Conservation (phyloP, 1,140 invertebrate genomes). For the Tribolium madens region DNA sequence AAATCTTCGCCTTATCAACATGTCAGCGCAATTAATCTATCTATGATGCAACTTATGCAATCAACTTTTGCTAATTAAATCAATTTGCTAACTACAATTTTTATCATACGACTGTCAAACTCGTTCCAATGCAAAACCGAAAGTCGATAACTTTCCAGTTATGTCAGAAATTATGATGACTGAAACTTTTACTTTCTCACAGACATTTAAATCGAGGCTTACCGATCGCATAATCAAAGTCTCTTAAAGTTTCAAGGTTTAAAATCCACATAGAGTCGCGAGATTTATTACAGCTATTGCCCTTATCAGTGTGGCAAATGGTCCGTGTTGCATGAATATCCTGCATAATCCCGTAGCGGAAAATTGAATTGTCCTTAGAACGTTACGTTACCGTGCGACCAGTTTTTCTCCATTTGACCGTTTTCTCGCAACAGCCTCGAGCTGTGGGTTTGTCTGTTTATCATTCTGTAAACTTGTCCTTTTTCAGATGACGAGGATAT, state of each 20-base stretch:
- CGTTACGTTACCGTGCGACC: background rate
- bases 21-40: conserved; percentile 13
- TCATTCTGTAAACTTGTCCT: conserved; percentile 21
- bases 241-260: conserved; percentile 13
- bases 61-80: conserved; percentile 8
- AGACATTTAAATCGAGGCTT: background rate
- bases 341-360: conserved; percentile 1
- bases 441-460: conserved; percentile 24
- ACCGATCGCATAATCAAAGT: background rate
- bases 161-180: conserved; percentile 25
- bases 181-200: conserved; percentile 12
- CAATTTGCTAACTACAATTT: background rate
- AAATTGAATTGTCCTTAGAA: conserved; percentile 5
- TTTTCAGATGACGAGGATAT: conserved; percentile 48
- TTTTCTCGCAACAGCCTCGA: conserved; percentile 1
- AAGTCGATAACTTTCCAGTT: conserved; percentile 29
- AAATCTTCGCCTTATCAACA: conserved; percentile 3
- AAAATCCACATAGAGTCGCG: background rate
- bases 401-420: conserved; percentile 27
- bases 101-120: conserved; percentile 2
- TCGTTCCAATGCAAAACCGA: conserved; percentile 15
- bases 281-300: conserved; percentile 27
- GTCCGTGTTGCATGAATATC: conserved; percentile 9
- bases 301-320: conserved; percentile 16
- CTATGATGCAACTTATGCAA: too few species aligned